A percentile compares a stretch with the other conserved stretches of the same genome.
Conservation (phyloP, 2,113 vertebrate genomes). For the Leucopsar rothschildi region DNA sequence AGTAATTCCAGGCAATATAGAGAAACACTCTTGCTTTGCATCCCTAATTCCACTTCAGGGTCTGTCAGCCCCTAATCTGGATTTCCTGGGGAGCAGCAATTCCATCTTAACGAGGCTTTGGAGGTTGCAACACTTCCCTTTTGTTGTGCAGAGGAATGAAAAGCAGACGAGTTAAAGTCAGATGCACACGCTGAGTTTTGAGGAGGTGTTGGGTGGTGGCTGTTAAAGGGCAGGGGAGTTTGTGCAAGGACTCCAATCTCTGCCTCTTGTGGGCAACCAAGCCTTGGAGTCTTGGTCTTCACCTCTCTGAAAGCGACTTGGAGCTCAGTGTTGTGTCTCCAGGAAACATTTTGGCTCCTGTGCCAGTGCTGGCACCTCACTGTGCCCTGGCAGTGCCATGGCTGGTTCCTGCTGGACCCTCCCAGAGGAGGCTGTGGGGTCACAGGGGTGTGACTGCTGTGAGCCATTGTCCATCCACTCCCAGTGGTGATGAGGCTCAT, state of each 20-base stretch:
- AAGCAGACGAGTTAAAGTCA: neutral
- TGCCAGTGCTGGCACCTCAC: neutral
- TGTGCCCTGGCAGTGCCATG: neutral
- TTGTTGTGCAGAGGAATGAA: neutral
- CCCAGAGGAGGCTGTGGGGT: neutral
- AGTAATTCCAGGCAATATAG: constrained; percentile 58
- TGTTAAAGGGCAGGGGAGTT: neutral
- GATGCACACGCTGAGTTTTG: accelerated
- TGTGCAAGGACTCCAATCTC: neutral
- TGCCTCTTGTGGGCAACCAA: neutral
- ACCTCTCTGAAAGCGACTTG: neutral
- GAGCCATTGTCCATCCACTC: accelerated
- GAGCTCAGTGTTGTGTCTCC: neutral
- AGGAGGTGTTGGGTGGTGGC: accelerated
- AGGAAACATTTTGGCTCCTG: neutral
- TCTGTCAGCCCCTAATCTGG: neutral
- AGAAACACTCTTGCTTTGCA: neutral
- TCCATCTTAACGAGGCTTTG: neutral
- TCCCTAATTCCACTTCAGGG: neutral
- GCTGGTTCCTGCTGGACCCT: neutral
- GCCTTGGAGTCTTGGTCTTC: neutral
- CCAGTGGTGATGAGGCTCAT: accelerated
- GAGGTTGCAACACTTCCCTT: neutral
- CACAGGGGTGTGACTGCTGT: neutral
- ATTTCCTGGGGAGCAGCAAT: neutral